These are phyloP conservation scores for Synchiropus splendidus DNA, from an alignment of 2,113 vertebrate species.

Conservation along the genomic window DNA sequence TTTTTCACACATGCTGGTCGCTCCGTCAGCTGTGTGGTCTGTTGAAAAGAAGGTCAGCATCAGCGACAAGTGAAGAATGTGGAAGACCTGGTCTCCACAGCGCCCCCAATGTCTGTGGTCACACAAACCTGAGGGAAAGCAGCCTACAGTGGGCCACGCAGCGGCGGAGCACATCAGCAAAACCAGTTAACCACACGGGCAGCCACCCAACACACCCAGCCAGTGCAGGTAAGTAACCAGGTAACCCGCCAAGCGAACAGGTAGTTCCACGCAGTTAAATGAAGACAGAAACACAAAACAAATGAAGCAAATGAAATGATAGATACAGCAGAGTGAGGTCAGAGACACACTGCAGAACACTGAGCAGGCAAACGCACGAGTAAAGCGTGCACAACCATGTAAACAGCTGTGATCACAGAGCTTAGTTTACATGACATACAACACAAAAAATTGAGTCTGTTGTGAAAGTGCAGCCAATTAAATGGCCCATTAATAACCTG, in stretches of 20 bases:
- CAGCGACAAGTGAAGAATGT: neutral
- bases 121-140: constrained; percentile 67
- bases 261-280: constrained; percentile 48
- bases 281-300: constrained; percentile 58
- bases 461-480: too few relatives aligned
- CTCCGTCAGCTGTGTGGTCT: constrained; percentile 84
- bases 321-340: constrained; percentile 37
- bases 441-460: too few relatives aligned
- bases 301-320: constrained; percentile 60
- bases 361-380: constrained; percentile 47
- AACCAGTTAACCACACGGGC: constrained; percentile 55
- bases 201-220: constrained; percentile 55
- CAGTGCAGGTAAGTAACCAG: constrained; percentile 59
- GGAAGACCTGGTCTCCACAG: neutral
- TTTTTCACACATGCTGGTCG: constrained; percentile 92
- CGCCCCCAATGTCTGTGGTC: constrained; percentile 23
- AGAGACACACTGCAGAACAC: constrained; percentile 23
- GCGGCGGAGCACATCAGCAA: constrained; percentile 40
- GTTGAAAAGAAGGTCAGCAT: constrained; percentile 5
- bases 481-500: too few relatives aligned
- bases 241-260: constrained; percentile 55
- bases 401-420: too few relatives aligned
- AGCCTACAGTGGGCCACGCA: constrained; percentile 51
- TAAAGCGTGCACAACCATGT: neutral
- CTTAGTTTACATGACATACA: neutral